Evolutionary conservation across 2,797 vertebrate species (phyloP), one percentile per base, ranked within the genome.

Genomic region (Coendou prehensilis): DNA sequence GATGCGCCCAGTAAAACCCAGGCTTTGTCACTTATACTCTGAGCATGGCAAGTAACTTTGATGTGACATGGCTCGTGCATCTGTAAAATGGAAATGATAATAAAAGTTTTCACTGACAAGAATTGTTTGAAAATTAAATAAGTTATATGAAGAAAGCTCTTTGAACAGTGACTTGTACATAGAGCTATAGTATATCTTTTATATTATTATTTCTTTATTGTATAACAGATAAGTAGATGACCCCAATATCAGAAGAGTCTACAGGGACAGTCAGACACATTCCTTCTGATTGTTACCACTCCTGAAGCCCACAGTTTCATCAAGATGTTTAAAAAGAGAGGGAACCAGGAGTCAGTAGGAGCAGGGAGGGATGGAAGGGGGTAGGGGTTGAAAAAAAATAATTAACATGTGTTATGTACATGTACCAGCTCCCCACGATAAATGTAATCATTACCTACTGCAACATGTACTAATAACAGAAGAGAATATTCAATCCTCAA

Each of bases 141-240:
- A 67, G 9, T 63, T 79, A 23, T 47, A 78, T 18, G 13, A 86
- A 23, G 9, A 45, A 82, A 94, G 75, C 20, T n/a, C 59, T 81
- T 91, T 59, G 5, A 80, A 76, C 14, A 71, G 18, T 61, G n/a
- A 79, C 30, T 75, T 63, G 7, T 41, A 84, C 22, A 30, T 33
- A 52, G 18, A n/a, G 17, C 6, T 73, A 52, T n/a, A 37, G 33
- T 80, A 9, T 80, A 57, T 57, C 79, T 71, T 33, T 37, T 71
- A 30, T 64, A 57, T 80, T 80, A 56, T 61, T 84, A 50, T 93
- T 84, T 96, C 20, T 84, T 93, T 64, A 5, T 59, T 28, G 4
- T 47, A 59, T 47, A 59, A n/a, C 23, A 63, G 54, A 3, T 50
- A 47, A 93, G 45, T 20, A 41, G 37, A 78, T 71, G 37, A 52